Conservation (phyloP, 2,113 vertebrate species). For the Istiophorus platypterus region DNA sequence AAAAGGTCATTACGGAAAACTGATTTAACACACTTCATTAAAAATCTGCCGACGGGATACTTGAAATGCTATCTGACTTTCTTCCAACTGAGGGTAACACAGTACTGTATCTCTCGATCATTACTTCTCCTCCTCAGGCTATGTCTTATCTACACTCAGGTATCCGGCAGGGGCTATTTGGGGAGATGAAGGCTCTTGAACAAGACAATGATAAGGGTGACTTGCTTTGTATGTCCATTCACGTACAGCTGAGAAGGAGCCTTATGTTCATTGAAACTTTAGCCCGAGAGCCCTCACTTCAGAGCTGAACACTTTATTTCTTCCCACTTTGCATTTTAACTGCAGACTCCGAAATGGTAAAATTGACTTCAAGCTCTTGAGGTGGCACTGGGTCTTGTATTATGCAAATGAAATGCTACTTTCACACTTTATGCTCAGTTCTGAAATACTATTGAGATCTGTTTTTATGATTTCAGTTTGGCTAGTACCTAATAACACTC, state of each 20-base stretch:
- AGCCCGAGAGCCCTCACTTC: background rate
- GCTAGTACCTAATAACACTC: background rate
- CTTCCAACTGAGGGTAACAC: slow-evolving; percentile 14
- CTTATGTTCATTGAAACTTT: slow-evolving; percentile 33
- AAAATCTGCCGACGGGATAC: slow-evolving; percentile 62
- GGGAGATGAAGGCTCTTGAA: slow-evolving; percentile 52
- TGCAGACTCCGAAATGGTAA: slow-evolving; percentile 32
- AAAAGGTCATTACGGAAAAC: slow-evolving; percentile 69
- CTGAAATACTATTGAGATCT: slow-evolving; percentile 10
- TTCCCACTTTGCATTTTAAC: slow-evolving; percentile 19
- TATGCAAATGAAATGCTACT: slow-evolving; percentile 55
- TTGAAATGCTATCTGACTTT: slow-evolving; percentile 52
- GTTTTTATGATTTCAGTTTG: slow-evolving; percentile 3
- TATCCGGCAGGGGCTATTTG: slow-evolving; percentile 54
- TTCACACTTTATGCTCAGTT: slow-evolving; percentile 14
- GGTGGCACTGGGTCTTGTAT: slow-evolving; percentile 45
- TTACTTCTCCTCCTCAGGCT: slow-evolving; percentile 19
- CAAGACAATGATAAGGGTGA: slow-evolving; percentile 58
- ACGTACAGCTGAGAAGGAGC: background rate
- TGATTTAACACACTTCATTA: slow-evolving; percentile 54
- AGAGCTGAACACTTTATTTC: slow-evolving; percentile 25
- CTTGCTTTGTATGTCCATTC: slow-evolving; percentile 44
- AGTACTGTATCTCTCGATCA: slow-evolving; percentile 47
- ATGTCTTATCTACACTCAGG: slow-evolving; percentile 47
- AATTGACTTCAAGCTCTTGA: slow-evolving; percentile 31